Conservation (phyloP, 1,140 invertebrate genomes). For the Saccostrea glomerata region DNA sequence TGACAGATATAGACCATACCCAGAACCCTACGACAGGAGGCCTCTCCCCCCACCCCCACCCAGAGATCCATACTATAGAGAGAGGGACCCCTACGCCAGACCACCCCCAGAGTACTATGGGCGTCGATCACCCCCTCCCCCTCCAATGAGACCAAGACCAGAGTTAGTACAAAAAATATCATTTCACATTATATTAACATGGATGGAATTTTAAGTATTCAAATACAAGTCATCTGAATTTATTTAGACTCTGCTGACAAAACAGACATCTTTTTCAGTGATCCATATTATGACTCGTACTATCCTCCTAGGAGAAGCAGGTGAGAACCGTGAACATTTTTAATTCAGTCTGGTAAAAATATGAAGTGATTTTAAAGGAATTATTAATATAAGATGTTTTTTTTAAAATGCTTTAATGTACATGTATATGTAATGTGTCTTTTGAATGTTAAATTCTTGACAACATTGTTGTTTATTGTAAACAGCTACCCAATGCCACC, state of each 20-base stretch:
- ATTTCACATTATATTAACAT: neutral
- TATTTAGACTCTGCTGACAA: too few relatives aligned
- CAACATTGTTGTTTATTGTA: conserved; percentile 45
- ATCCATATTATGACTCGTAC: conserved; percentile 67
- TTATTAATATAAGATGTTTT: neutral
- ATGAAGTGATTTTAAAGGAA: neutral
- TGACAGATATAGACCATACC: conserved; percentile 71
- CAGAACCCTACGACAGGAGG: conserved; percentile 71
- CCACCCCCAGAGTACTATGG: conserved; percentile 72
- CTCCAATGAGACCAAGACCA: conserved; percentile 5
- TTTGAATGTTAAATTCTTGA: conserved; percentile 29
- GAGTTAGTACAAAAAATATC: neutral
- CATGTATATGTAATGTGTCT: neutral
- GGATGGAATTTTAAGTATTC: too few relatives aligned
- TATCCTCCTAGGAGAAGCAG: conserved; percentile 57
- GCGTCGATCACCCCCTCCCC: conserved; percentile 56
- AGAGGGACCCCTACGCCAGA: conserved; percentile 71
- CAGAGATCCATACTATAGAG: conserved; percentile 63
- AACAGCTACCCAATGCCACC: conserved; percentile 67
- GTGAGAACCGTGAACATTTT: conserved; percentile 26
- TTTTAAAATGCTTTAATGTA: neutral
- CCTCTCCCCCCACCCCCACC: conserved; percentile 58
- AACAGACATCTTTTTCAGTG: conserved; percentile 48
- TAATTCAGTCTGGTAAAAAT: neutral
- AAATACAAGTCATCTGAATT: too few relatives aligned